Conservation (phyloP, 1,140 invertebrate genomes). For the Delia radicum region DNA sequence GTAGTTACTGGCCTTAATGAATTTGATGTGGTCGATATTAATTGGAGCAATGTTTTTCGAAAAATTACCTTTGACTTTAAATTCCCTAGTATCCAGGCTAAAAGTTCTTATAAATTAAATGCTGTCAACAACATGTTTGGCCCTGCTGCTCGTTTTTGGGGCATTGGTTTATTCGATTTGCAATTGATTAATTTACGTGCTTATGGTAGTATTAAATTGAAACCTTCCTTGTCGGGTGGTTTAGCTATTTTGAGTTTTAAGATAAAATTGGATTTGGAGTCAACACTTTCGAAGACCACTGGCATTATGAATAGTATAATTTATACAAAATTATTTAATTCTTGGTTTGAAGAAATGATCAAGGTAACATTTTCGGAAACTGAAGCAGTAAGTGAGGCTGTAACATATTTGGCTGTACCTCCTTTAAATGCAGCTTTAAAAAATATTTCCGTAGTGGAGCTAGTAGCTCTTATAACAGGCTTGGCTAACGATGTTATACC, state of each 20-base stretch:
- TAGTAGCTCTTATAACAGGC: slow-evolving; percentile 43
- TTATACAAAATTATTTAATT: slow-evolving; percentile 39
- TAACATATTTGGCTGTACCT: slow-evolving; percentile 40
- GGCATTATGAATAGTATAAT: slow-evolving; percentile 37
- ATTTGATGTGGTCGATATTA: slow-evolving; percentile 39
- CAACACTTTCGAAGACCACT: slow-evolving; percentile 36
- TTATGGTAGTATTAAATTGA: slow-evolving; percentile 44
- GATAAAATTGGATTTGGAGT: slow-evolving; percentile 36
- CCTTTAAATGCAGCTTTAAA: slow-evolving; percentile 37
- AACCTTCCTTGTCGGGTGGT: slow-evolving; percentile 33
- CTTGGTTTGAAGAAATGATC: slow-evolving; percentile 42
- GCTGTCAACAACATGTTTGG: slow-evolving; percentile 33
- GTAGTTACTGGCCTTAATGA: slow-evolving; percentile 40
- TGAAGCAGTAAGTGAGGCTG: slow-evolving; percentile 36
- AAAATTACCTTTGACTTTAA: slow-evolving; percentile 45
- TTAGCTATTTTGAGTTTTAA: slow-evolving; percentile 39
- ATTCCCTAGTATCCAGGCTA: slow-evolving; percentile 36
- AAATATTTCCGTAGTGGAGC: slow-evolving; percentile 44
- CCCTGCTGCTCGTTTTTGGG: slow-evolving; percentile 30
- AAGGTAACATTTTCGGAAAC: slow-evolving; percentile 31
- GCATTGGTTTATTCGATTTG: slow-evolving; percentile 38
- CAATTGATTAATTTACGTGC: slow-evolving; percentile 38
- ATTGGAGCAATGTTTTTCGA: slow-evolving; percentile 41
- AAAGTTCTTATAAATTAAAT: slow-evolving; percentile 41
- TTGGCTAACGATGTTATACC: slow-evolving; percentile 40